Evolutionary conservation across 2,888 invertebrate species (phyloP), one percentile per base, ranked within the genome.

Genomic region (Halocaridina rubra): DNA sequence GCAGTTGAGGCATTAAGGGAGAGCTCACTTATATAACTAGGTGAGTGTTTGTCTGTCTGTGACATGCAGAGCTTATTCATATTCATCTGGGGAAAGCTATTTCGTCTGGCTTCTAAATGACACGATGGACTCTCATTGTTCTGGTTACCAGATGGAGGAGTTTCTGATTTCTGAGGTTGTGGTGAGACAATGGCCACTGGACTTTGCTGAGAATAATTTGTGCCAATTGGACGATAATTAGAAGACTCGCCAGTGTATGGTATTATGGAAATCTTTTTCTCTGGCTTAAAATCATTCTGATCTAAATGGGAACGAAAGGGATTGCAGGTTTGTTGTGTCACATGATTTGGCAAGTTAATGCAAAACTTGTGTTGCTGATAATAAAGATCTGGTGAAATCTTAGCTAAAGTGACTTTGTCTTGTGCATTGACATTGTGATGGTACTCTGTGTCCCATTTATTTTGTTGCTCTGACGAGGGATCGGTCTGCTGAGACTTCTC

Each of bases 181-280:
- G 82, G 82, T 1, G 82, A 84, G 27, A 84, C 82, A 13, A 84
- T 77, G 7, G 82, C 82, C 29, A 84, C 78, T 3, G 82, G 82
- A 32, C 82, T 84, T 29, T 59, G 46, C 61, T 84, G 82, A 13
- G 76, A 33, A 32, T 84, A 77, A 19, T 46, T 61, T 10, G 61
- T 33, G 8, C 80, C 61, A 13, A 78, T 78, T 8, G 72, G 59
- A n/a, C 77, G 77, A 57, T 39, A 24, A 5, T 32, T 2, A 2
- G 67, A 29, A 0, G 53, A 22, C 0, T 53, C 53, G 53, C 53
- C 19, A 19, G 32, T 27, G 13, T 46, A 32, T 30, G 53, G 57
- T 5, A 57, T 4, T 3, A 84, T 29, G 1, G 32, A 22, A 19
- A 72, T 22, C 32, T 84, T 84, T 32, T 84, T 78, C n/a, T 84